Conservation (phyloP, 2,113 vertebrate species). For the Puma concolor region DNA sequence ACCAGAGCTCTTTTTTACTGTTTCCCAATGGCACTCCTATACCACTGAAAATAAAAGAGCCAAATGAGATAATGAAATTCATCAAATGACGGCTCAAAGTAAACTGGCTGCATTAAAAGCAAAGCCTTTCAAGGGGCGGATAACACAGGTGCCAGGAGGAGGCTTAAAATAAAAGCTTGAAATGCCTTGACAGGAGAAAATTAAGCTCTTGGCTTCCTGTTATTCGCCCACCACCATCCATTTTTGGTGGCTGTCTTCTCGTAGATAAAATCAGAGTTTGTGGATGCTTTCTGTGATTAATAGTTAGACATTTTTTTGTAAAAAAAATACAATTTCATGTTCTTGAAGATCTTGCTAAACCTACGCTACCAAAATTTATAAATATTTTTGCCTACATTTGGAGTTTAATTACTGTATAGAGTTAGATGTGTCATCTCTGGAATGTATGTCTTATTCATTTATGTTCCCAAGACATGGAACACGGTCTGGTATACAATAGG, state of each 20-base stretch:
- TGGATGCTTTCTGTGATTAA: background rate
- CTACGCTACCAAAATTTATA: background rate
- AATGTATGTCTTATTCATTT: background rate
- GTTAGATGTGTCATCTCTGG: background rate
- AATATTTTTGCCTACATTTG: background rate
- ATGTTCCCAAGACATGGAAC: background rate
- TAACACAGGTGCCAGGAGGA: background rate
- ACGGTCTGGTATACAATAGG: background rate
- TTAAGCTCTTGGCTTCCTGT: background rate
- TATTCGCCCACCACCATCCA: background rate
- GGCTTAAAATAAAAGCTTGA: background rate
- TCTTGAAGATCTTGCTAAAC: background rate
- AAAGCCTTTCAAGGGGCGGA: background rate
- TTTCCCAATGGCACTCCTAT: background rate
- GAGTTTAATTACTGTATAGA: background rate
- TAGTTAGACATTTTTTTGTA: background rate
- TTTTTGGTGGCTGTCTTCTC: background rate
- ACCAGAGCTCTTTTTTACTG: too few species aligned
- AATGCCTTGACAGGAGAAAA: background rate
- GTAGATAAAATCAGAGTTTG: background rate
- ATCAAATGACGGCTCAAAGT: background rate
- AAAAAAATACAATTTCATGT: background rate
- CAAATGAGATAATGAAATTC: background rate
- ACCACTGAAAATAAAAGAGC: background rate
- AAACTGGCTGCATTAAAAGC: background rate